These are phyloP conservation scores for Tetraodon nigroviridis DNA, from an alignment of 2,113 vertebrate species.

Conservation along the genomic window DNA sequence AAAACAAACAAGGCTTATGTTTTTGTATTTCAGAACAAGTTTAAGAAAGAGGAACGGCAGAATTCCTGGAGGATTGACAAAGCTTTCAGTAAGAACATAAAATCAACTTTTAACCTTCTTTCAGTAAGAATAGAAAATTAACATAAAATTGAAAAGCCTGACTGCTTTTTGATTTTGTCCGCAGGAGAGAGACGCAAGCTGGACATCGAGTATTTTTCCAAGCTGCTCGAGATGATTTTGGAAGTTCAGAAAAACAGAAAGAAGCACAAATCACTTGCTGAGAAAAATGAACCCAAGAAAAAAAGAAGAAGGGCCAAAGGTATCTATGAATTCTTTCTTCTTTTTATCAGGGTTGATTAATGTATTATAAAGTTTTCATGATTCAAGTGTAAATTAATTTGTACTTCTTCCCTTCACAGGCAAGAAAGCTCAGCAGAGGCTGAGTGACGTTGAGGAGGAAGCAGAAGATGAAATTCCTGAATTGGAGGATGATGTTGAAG, in stretches of 20 bases:
- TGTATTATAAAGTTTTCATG: no score
- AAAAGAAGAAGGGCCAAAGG: conserved; percentile 43
- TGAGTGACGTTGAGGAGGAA: conserved; percentile 53
- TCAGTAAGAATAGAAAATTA: conserved; percentile 79
- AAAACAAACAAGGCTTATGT: neutral
- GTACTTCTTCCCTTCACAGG: conserved; percentile 14
- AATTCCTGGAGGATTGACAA: conserved; percentile 97
- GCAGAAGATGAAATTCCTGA: conserved; percentile 36
- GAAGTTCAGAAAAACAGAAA: conserved; percentile 82
- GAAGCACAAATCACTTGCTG: conserved; percentile 57
- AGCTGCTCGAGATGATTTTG: conserved; percentile 84
- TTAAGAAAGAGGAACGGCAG: conserved; percentile 90
- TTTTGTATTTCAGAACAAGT: conserved; percentile 84
- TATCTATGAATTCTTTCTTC: neutral
- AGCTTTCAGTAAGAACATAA: conserved; percentile 87
- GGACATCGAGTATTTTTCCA: conserved; percentile 90
- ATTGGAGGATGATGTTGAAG: conserved; percentile 57
- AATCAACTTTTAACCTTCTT: conserved; percentile 64
- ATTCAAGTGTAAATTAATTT: neutral
- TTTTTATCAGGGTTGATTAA: no score
- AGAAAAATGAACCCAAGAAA: conserved; percentile 38
- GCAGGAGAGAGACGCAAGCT: conserved; percentile 86
- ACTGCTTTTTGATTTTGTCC: conserved; percentile 3
- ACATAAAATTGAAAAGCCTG: neutral
- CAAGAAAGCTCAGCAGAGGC: conserved; percentile 34